Base-by-base conservation (phyloP, 2,888 invertebrate species). In the Ligdia adustata region DNA sequence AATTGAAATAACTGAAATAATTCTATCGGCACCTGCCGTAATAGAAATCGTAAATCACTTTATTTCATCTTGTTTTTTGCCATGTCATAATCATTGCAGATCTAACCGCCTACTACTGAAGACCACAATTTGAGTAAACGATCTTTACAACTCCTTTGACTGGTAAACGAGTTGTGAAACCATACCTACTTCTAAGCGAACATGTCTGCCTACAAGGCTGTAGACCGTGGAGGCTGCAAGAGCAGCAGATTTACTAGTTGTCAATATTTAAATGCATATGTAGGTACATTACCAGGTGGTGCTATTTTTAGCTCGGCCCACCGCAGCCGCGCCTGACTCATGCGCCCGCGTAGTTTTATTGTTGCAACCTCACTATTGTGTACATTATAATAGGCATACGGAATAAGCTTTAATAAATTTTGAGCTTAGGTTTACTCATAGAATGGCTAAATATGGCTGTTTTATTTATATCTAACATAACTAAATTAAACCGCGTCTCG, bases 241-340 rank as follows among this genome's bases (percentile, higher is more conserved):
- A 4, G 3, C 29, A 29, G 27, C 3, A 39, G 41, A 47, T 41
- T 41, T 47, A 41, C 34, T 41, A 51, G 28, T 48, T 52, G 43
- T 35, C 52, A 51, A 57, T 56, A 57, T 47, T 51, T 22, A 41
- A 48, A 43, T 53, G 47, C 53, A 53, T 56, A 28, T 45, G 22
- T 47, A 35, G 14, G 37, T 41, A 14, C 40, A 35, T 43, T 51
- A 42, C 43, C 34, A 52, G 49, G 40, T 52, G 42, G 47, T 5
- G 48, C 38, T 57, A 57, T 57, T 54, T 57, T 49, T 57, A 54
- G 53, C 40, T 6, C 45, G 33, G 24, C 33, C 46, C 33, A 49
- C 53, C 48, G 43, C 53, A 54, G 37, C 9, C 44, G 35, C 41
- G 28, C 4, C 28, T 40, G 46, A 47, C 33, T 50, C 37, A 46